Evolutionary conservation across 2,797 vertebrate genomes (phyloP).

Genomic region (Esox masquinongy): DNA sequence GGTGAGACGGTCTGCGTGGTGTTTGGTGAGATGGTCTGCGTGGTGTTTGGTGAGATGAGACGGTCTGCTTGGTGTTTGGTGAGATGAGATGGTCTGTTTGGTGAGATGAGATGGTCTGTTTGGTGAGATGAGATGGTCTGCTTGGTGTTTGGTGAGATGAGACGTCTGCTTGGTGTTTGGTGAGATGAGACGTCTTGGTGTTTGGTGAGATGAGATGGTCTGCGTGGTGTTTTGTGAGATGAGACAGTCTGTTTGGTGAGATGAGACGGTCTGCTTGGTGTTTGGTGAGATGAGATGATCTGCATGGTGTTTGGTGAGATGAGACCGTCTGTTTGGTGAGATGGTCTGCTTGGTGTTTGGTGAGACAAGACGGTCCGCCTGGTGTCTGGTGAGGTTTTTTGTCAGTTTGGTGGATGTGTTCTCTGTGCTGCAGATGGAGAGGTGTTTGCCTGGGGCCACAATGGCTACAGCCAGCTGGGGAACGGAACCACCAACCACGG

Average conservation of each 20-base stretch:
- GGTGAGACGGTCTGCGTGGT: background rate
- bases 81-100: slow-evolving; percentile 50
- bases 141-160: background rate
- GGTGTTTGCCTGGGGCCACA: slow-evolving; percentile 97
- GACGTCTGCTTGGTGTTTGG: background rate
- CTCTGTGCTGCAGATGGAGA: slow-evolving; percentile 84
- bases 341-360: too few relatives aligned
- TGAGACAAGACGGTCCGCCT: background rate
- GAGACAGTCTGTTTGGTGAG: too few relatives aligned
- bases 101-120: slow-evolving; percentile 58
- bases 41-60: background rate
- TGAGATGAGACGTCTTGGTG: background rate
- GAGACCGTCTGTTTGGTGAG: too few relatives aligned
- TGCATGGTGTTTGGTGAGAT: too few relatives aligned
- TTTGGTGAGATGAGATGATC: too few relatives aligned
- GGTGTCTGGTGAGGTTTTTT: background rate
- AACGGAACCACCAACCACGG: slow-evolving; percentile 94
- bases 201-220: background rate
- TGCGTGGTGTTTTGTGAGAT: too few relatives aligned
- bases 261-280: too few relatives aligned
- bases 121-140: background rate
- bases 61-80: too few relatives aligned
- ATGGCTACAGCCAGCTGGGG: slow-evolving; percentile 94
- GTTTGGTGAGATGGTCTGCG: background rate
- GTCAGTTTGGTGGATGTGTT: background rate